These are phyloP conservation scores for Anastrepha ludens DNA, from an alignment of 1,140 invertebrate genomes.

Conservation along the genomic window DNA sequence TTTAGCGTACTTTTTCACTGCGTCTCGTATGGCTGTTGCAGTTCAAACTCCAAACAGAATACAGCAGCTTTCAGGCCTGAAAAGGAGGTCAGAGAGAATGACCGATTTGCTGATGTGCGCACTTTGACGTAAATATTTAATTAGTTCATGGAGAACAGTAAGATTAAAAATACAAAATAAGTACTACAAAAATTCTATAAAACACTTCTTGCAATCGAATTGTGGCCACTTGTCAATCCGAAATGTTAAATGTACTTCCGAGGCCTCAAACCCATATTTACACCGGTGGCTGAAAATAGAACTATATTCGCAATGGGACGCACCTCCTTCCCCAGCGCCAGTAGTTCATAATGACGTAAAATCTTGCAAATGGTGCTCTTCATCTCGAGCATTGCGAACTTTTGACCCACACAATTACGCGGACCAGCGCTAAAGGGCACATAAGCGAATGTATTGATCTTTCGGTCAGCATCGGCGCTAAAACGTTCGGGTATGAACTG, in stretches of 20 bases:
- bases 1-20: too few species aligned
- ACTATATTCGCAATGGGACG: slow-evolving; percentile 50
- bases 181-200: too few species aligned
- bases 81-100: too few species aligned
- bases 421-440: slow-evolving; percentile 80
- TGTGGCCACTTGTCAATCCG: too few species aligned
- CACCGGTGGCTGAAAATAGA: slow-evolving; percentile 54
- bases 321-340: slow-evolving; percentile 54
- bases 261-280: slow-evolving; percentile 54
- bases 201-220: too few species aligned
- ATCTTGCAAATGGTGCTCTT: slow-evolving; percentile 69
- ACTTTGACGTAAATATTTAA: too few species aligned
- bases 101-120: too few species aligned
- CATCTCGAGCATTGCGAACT: slow-evolving; percentile 70
- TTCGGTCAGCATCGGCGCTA: slow-evolving; percentile 62
- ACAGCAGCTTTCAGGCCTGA: too few species aligned
- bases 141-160: too few species aligned
- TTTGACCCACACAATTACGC: slow-evolving; percentile 77
- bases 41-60: too few species aligned
- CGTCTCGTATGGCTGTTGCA: too few species aligned
- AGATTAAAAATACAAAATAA: too few species aligned
- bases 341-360: slow-evolving; percentile 64
- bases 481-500: slow-evolving; percentile 80
- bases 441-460: slow-evolving; percentile 75
- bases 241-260: slow-evolving; percentile 55